These are phyloP conservation scores for Calameuta filiformis DNA, from an alignment of 2,888 invertebrate genomes.

Conservation along the genomic window DNA sequence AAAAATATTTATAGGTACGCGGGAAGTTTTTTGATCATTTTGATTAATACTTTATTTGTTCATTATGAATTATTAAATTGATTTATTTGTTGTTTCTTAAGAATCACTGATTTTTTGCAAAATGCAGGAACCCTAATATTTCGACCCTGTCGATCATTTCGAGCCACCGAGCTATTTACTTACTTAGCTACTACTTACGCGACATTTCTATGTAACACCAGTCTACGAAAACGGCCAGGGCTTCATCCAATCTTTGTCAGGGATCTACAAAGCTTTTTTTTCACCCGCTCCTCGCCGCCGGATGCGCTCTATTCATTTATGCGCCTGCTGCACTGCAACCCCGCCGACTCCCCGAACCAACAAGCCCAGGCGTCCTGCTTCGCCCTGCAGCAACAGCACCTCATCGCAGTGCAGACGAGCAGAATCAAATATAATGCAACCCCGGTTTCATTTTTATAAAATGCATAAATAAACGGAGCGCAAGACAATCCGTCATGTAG, in stretches of 20 bases:
- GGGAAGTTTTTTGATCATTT: not conserved
- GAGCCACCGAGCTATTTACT: too few relatives aligned
- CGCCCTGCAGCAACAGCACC: not conserved
- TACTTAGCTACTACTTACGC: not conserved
- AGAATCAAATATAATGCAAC: slow-evolving; percentile 36
- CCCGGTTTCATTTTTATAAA: slow-evolving; percentile 34
- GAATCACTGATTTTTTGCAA: not conserved
- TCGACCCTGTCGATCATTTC: too few relatives aligned
- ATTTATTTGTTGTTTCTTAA: not conserved
- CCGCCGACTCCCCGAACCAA: not conserved
- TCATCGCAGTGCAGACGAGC: slow-evolving; percentile 20
- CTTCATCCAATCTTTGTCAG: not conserved
- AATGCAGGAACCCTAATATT: not conserved
- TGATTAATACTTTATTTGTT: not conserved
- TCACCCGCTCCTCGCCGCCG: not conserved
- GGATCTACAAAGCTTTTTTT: slow-evolving; percentile 2
- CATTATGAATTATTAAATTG: not conserved
- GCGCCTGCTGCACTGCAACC: not conserved
- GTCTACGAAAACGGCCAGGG: not conserved
- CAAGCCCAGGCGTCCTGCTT: not conserved
- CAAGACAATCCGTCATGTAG: slow-evolving; percentile 25
- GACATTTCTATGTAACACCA: not conserved
- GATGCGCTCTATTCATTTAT: slow-evolving; percentile 4
- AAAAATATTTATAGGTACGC: too few relatives aligned
- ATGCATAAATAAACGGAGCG: slow-evolving; percentile 37